Evolutionary conservation across 2,797 vertebrate genomes (phyloP).

Genomic region (Australoheros facetus): DNA sequence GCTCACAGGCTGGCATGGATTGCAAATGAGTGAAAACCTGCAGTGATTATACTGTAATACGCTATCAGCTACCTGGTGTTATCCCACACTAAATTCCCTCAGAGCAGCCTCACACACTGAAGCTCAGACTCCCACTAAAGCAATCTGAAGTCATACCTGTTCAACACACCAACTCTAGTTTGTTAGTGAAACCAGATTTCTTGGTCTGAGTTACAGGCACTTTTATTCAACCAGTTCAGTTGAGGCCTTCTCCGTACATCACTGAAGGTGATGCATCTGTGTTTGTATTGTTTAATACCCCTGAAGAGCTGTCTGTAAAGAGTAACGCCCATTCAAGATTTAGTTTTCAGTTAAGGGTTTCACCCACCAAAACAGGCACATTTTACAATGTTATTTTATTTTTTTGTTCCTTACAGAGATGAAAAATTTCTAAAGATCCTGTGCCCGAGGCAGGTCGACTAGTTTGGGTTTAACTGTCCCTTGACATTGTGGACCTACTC

Average conservation of each 20-base stretch:
- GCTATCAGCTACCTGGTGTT: conserved; percentile 46
- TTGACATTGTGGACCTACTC: too few relatives aligned
- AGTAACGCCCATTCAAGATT: not conserved
- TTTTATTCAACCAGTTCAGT: not conserved
- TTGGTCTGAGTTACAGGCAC: not conserved
- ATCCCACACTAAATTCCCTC: conserved; percentile 30
- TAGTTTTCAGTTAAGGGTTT: not conserved
- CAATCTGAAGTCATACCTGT: conserved; percentile 21
- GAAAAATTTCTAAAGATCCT: too few relatives aligned
- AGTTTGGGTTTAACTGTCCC: too few relatives aligned
- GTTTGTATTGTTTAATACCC: not conserved
- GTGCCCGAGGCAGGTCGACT: too few relatives aligned
- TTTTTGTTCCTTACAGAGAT: not conserved
- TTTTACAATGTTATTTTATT: not conserved
- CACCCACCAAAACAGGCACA: not conserved
- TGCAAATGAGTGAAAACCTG: conserved; percentile 64
- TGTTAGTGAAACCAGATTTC: not conserved
- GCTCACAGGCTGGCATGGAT: conserved; percentile 50
- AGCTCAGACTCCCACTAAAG: conserved; percentile 1
- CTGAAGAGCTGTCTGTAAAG: not conserved
- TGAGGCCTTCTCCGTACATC: not conserved
- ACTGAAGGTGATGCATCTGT: not conserved
- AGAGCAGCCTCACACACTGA: conserved; percentile 23
- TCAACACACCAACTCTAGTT: not conserved
- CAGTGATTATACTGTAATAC: conserved; percentile 55